A percentile compares a stretch with the other conserved stretches of the same genome.
Conservation (phyloP, 2,797 vertebrate species). For the Buceros bicornis region DNA sequence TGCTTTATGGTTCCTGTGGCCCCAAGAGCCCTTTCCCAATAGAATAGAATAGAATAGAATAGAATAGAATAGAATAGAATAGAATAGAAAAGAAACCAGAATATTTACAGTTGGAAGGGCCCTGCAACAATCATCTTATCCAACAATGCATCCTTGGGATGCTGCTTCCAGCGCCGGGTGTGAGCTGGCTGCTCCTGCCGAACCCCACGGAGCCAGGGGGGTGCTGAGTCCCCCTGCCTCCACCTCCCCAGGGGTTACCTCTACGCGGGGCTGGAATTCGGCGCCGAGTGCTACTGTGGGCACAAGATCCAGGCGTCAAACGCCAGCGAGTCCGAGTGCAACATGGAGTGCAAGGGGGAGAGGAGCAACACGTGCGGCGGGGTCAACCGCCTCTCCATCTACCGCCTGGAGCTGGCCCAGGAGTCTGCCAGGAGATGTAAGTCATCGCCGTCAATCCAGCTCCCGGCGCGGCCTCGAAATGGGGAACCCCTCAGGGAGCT, state of each 20-base stretch:
- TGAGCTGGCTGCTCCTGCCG: not conserved
- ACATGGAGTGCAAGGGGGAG: conserved; percentile 96
- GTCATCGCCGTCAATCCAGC: not conserved
- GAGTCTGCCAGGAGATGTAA: conserved; percentile 94
- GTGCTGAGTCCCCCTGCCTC: accelerated
- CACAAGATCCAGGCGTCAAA: conserved; percentile 94
- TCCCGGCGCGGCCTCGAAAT: accelerated
- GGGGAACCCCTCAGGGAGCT: accelerated
- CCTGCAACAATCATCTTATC: accelerated
- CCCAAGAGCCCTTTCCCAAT: not conserved
- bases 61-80: no score
- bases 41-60: no score
- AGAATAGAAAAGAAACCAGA: not conserved
- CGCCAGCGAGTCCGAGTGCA: conserved; percentile 89
- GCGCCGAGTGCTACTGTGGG: conserved; percentile 96
- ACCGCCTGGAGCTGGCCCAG: conserved; percentile 94
- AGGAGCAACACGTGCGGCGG: conserved; percentile 89
- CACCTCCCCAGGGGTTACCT: conserved; percentile 89
- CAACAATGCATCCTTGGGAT: accelerated
- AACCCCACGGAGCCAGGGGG: accelerated
- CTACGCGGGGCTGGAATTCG: conserved; percentile 95
- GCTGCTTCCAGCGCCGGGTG: not conserved
- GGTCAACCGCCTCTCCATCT: conserved; percentile 93
- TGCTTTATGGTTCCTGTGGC: not conserved
- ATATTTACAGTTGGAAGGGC: not conserved